Percentiles rank a stretch among this genome's conserved stretches.
Conservation (phyloP, 2,888 invertebrate genomes). For the Escarpia spicata region DNA sequence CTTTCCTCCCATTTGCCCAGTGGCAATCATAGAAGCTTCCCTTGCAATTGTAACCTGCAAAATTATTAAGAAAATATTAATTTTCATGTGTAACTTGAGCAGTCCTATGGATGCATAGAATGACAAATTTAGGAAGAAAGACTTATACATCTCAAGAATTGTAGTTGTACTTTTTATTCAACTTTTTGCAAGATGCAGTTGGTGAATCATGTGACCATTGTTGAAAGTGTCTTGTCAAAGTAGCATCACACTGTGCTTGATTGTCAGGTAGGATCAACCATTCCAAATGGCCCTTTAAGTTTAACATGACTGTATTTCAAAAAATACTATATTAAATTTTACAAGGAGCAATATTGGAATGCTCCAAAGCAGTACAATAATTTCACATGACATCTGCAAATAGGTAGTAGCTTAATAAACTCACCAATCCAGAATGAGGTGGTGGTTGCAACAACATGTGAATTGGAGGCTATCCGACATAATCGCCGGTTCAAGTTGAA, state of each 20-base stretch:
- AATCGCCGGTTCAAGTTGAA: neutral
- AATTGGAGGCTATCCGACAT: neutral
- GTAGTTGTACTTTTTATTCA: too few relatives aligned
- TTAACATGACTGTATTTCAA: neutral
- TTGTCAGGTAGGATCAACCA: neutral
- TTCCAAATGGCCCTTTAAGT: neutral
- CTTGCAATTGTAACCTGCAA: neutral
- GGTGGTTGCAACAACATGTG: neutral
- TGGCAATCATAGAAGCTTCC: neutral
- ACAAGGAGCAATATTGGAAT: neutral
- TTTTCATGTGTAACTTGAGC: too few relatives aligned
- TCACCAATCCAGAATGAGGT: conserved; percentile 5
- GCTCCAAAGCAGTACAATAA: neutral
- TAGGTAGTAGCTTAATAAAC: neutral
- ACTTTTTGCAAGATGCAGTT: neutral
- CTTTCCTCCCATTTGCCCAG: neutral
- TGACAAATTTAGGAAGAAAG: too few relatives aligned
- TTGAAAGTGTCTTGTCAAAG: neutral
- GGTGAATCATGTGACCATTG: neutral
- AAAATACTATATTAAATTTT: neutral
- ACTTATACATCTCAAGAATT: too few relatives aligned
- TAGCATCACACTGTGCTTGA: neutral
- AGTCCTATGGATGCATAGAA: too few relatives aligned
- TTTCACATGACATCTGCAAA: neutral
- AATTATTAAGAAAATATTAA: neutral